Conservation (phyloP, 2,888 invertebrate species). For the Drosophila subsilvestris region DNA sequence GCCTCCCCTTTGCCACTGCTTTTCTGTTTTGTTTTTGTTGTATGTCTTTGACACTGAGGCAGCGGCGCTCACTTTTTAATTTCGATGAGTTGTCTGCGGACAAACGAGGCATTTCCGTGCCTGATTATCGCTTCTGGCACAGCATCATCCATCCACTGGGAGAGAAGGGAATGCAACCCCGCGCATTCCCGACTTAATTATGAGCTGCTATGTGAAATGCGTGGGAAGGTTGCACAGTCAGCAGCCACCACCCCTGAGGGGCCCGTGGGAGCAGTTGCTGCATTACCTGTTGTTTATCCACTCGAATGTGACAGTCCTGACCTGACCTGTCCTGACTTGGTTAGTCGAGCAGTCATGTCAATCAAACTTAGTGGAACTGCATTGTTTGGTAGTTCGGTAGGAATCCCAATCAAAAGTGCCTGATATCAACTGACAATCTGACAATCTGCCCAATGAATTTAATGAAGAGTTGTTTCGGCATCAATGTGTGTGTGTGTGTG, state of each 20-base stretch:
- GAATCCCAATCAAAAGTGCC: not conserved
- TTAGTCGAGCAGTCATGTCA: constrained; percentile 8
- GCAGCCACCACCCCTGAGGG: not conserved
- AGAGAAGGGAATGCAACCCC: constrained; percentile 21
- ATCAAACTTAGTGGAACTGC: not conserved
- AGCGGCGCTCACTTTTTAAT: constrained; percentile 53
- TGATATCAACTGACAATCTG: constrained; percentile 1
- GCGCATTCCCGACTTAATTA: constrained; percentile 48
- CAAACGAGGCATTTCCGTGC: constrained; percentile 76
- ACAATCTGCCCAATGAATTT: constrained; percentile 33
- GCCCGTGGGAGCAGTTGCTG: not conserved
- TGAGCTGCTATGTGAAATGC: constrained; percentile 66
- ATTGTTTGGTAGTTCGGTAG: not conserved
- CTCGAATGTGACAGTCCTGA: not conserved
- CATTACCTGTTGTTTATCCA: constrained; percentile 14
- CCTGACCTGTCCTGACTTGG: not conserved
- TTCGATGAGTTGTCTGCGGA: constrained; percentile 55
- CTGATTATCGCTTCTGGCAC: constrained; percentile 55
- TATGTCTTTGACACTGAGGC: constrained; percentile 44
- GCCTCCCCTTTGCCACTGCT: constrained; percentile 11
- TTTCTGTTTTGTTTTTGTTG: constrained; percentile 50
- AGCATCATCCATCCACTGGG: constrained; percentile 39
- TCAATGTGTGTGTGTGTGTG: not conserved
- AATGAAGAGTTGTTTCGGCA: constrained; percentile 33
- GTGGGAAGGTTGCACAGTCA: constrained; percentile 63